Conservation (phyloP, 2,888 invertebrate species). For the Abscondita cerata region DNA sequence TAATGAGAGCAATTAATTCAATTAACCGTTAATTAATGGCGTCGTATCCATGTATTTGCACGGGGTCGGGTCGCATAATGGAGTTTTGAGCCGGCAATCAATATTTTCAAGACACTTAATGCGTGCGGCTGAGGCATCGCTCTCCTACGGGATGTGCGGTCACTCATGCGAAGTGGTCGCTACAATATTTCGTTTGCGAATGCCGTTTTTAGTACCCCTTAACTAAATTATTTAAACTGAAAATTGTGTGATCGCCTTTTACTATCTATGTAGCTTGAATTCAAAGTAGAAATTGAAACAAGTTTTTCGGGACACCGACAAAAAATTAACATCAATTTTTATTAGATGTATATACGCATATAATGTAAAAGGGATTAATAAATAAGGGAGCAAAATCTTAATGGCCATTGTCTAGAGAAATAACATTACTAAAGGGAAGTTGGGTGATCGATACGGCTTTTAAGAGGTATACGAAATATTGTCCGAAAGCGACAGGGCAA, state of each 20-base stretch:
- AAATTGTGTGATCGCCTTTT: conserved; percentile 49
- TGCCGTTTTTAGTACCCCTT: conserved; percentile 31
- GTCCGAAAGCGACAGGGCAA: conserved; percentile 36
- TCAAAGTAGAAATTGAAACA: not conserved
- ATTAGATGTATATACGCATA: too few species aligned
- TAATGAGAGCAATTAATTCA: conserved; percentile 64
- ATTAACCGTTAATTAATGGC: conserved; percentile 64
- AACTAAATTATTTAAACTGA: conserved; percentile 48
- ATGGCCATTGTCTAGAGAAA: not conserved
- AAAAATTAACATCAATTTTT: too few species aligned
- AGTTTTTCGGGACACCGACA: too few species aligned
- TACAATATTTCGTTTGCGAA: conserved; percentile 37
- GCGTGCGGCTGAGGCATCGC: conserved; percentile 40
- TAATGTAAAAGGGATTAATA: not conserved
- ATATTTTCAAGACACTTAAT: conserved; percentile 54
- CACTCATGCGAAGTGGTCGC: conserved; percentile 37
- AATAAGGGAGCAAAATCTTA: conserved; percentile 5
- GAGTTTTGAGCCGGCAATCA: conserved; percentile 61
- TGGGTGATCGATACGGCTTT: conserved; percentile 24
- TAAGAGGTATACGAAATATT: conserved; percentile 33
- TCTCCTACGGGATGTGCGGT: conserved; percentile 37
- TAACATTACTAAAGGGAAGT: too few species aligned
- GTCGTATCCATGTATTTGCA: conserved; percentile 60
- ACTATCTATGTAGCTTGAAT: conserved; percentile 30
- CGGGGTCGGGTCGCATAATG: conserved; percentile 59